Base-by-base conservation (phyloP, 2,113 vertebrate genomes). In the Cyprinodon brontotheroides region DNA sequence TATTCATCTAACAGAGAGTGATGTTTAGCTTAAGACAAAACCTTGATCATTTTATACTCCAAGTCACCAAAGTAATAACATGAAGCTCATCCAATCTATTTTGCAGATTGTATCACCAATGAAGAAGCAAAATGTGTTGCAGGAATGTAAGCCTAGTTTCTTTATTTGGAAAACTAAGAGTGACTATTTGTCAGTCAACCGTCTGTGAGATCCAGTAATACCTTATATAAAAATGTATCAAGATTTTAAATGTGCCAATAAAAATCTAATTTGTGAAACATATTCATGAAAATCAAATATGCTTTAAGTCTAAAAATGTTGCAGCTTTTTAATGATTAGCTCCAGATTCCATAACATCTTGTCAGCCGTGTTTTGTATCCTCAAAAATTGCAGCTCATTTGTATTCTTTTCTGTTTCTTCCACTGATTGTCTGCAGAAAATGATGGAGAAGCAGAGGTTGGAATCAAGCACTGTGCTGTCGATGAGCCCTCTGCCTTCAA, bases 371-470 rank as follows among this genome's bases (percentile, higher is more conserved):
- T 45, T 74, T 37, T 38, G 17, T 66, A 71, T 50, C 70, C 77
- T 6, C 37, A 74, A 87, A 82, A 76, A 67, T 81, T 66, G 68
- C 17, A 15, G 29, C 80, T 87, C 81, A 91, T 89, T 82, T 83
- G 76, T 85, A 91, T 84, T 91, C 84, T 38, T 22, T 40, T 37
- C 72, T 20, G 3, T 41, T 43, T 15, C 61, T 73, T 60, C 12
- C 64, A 1, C 17, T 14, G 39, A 74, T 50, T 29, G 82, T 69
- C 72, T 75, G 62, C 64, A 11, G 60, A 74, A 70, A 79, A 61
- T 79, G 48, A 63, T 77, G 81, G 79, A 60, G 77, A 81, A 73
- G 47, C 50, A 80, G 65, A 74, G 38, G 83, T 78, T 86, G 11
- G 45, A 78, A 87, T 78, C 17, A 75, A 82, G 84, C 87, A 80